Percentiles rank a stretch among this genome's conserved stretches.
Evolutionary conservation across 2,113 vertebrate genomes (phyloP).

Genomic region (Indri indri): DNA sequence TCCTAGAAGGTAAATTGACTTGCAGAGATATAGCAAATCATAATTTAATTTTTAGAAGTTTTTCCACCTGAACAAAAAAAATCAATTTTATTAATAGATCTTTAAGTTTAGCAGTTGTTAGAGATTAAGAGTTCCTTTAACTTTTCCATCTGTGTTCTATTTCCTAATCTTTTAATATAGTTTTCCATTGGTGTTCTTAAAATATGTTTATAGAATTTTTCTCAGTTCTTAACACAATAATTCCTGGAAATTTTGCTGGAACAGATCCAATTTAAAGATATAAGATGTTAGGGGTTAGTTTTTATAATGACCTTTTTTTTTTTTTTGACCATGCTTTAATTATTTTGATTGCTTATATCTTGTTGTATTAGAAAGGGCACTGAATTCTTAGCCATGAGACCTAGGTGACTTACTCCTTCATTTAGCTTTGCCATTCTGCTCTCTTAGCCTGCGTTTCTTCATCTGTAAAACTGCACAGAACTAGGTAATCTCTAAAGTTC

Average conservation of each 20-base stretch:
- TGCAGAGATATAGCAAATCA: neutral
- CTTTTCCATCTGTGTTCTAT: neutral
- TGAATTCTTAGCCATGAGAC: neutral
- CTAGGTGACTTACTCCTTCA: neutral
- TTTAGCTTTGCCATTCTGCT: neutral
- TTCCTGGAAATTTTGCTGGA: neutral
- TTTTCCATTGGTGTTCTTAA: neutral
- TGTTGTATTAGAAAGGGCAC: neutral
- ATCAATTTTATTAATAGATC: neutral
- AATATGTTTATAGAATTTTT: neutral
- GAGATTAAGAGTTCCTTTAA: neutral
- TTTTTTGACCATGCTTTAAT: neutral
- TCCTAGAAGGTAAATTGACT: neutral
- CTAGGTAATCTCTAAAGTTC: neutral
- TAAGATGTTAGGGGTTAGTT: conserved; percentile 16
- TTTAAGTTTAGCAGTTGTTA: neutral
- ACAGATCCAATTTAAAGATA: conserved; percentile 9
- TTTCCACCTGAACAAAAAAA: conserved; percentile 36
- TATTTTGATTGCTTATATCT: neutral
- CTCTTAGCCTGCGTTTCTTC: neutral
- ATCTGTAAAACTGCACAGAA: neutral
- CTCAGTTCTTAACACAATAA: neutral
- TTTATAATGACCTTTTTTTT: neutral
- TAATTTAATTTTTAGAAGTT: neutral
- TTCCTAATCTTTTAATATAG: conserved; percentile 35